phyloP scores from a whole-genome alignment of 2,888 invertebrate genomes.

The Acleris sparsana region DNA sequence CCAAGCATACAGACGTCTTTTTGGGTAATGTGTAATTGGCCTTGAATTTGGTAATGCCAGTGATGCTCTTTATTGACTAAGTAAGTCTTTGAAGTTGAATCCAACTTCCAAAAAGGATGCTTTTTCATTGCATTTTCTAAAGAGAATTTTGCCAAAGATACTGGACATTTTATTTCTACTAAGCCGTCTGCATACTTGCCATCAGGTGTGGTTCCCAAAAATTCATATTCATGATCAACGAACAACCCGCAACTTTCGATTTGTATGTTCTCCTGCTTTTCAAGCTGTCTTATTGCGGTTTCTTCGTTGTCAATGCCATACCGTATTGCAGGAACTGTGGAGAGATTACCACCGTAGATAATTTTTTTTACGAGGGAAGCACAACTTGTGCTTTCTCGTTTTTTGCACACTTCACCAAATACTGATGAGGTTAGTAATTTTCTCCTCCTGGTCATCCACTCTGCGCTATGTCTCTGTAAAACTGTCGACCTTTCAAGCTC shows the following conservation, averaged over 20 bases:
- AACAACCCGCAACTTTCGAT: conserved; percentile 28
- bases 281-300: conserved; percentile 23
- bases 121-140: conserved; percentile 10
- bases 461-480: conserved; percentile 22
- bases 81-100: conserved; percentile 9
- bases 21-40: conserved; percentile 38
- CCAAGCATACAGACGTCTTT: conserved; percentile 37
- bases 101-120: conserved; percentile 17
- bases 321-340: conserved; percentile 16
- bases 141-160: conserved; percentile 12
- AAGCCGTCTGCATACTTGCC: conserved; percentile 8
- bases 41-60: conserved; percentile 39
- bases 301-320: conserved; percentile 32
- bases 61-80: conserved; percentile 32
- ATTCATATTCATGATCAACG: conserved; percentile 2
- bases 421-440: conserved; percentile 20
- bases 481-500: conserved; percentile 20
- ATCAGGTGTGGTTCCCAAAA: conserved; percentile 25
- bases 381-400: not conserved
- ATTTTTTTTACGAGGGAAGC: not conserved
- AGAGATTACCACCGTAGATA: conserved; percentile 2
- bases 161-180: conserved; percentile 5
- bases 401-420: conserved; percentile 15
- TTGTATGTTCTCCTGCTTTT: conserved; percentile 20
- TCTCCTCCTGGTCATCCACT: conserved; percentile 29